phyloP scores from a whole-genome alignment of 2,113 vertebrate genomes.

The Polypterus bichir region DNA sequence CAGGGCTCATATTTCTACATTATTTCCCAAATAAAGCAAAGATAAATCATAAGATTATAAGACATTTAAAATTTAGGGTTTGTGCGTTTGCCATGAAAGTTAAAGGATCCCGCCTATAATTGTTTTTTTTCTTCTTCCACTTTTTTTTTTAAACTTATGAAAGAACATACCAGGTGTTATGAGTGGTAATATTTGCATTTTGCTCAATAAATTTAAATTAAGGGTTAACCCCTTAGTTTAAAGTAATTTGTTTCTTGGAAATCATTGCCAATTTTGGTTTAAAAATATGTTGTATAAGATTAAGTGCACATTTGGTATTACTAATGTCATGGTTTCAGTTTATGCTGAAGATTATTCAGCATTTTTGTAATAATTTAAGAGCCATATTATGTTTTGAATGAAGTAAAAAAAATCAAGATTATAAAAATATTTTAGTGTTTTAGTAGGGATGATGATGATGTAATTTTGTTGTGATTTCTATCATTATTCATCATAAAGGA shows the following conservation, averaged over 20 bases:
- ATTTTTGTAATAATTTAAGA: not conserved
- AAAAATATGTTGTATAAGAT: not conserved
- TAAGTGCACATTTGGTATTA: not conserved
- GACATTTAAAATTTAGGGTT: too few species aligned
- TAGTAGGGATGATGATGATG: too few species aligned
- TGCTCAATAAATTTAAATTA: constrained; percentile 44
- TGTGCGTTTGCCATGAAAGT: too few species aligned
- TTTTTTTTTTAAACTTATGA: constrained; percentile 56
- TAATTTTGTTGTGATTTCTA: too few species aligned
- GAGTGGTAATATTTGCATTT: constrained; percentile 77
- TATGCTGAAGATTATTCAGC: not conserved
- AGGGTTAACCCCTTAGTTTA: constrained; percentile 44
- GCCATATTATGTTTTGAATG: too few species aligned
- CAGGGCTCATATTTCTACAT: constrained; percentile 35
- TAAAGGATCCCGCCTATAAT: too few species aligned
- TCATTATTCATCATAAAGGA: too few species aligned
- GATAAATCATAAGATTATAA: too few species aligned
- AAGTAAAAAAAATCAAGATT: too few species aligned
- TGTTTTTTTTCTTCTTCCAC: too few species aligned
- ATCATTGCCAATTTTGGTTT: constrained; percentile 37
- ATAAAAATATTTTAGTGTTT: too few species aligned
- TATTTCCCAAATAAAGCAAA: constrained; percentile 12
- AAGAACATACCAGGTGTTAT: constrained; percentile 61
- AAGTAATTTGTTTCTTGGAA: constrained; percentile 74
- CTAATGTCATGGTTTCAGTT: not conserved